Conservation (phyloP, 2,888 invertebrate genomes). For the Barypeithes pellucidus region DNA sequence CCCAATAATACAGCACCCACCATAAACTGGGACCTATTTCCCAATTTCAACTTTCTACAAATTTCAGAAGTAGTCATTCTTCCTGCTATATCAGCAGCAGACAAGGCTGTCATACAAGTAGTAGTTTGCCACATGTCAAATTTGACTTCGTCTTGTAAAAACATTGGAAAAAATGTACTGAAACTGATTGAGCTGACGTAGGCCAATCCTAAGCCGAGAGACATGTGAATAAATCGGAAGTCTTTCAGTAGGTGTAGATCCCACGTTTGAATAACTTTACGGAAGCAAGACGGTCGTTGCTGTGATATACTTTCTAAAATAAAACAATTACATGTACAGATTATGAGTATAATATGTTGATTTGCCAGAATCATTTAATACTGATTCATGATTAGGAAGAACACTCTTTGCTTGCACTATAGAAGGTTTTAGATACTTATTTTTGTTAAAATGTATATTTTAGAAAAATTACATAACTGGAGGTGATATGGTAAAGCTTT, state of each 20-base stretch:
- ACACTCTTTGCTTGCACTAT: no score
- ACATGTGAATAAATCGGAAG: slow-evolving; percentile 78
- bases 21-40: slow-evolving; percentile 77
- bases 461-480: no score
- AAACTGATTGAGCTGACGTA: slow-evolving; percentile 82
- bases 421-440: no score
- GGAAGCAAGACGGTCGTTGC: slow-evolving; percentile 54
- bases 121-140: slow-evolving; percentile 75
- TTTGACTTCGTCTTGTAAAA: slow-evolving; percentile 72
- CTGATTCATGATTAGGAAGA: no score
- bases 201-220: slow-evolving; percentile 78
- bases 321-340: background rate
- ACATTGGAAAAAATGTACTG: slow-evolving; percentile 81
- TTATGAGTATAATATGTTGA: no score
- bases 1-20: slow-evolving; percentile 76
- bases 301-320: slow-evolving; percentile 46
- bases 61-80: slow-evolving; percentile 78
- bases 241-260: slow-evolving; percentile 78
- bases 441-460: no score
- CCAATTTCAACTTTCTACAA: slow-evolving; percentile 76
- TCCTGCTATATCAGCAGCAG: slow-evolving; percentile 79
- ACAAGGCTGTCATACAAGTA: slow-evolving; percentile 81
- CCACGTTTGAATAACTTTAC: slow-evolving; percentile 71
- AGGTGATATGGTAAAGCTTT: no score
- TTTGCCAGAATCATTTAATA: no score